Percentiles rank a stretch among this genome's conserved stretches.
Conservation (phyloP, 2,113 vertebrate genomes). For the Myrmecobius fasciatus region DNA sequence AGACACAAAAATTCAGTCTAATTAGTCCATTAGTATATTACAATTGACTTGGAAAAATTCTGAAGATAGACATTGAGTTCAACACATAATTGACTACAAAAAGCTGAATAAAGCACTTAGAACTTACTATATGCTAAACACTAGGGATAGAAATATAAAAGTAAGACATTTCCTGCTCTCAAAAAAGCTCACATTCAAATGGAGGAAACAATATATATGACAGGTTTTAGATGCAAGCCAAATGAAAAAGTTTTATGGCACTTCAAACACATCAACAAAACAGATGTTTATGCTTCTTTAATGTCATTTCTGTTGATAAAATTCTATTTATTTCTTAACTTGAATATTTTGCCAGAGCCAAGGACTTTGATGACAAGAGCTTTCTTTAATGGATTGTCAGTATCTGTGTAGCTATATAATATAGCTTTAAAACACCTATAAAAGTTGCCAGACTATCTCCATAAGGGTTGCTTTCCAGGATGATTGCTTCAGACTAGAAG, state of each 20-base stretch:
- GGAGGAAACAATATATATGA: neutral
- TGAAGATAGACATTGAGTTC: neutral
- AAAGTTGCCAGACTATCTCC: neutral
- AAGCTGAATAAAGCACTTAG: neutral
- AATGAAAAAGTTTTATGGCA: neutral
- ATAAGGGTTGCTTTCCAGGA: neutral
- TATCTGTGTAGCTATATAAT: neutral
- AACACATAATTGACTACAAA: neutral
- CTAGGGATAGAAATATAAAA: neutral
- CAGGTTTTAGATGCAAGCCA: neutral
- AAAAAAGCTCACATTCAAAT: neutral
- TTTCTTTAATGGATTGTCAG: neutral
- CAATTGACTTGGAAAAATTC: neutral
- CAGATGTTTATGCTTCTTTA: neutral
- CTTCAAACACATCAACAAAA: neutral
- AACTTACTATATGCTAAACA: neutral
- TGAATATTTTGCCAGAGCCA: neutral
- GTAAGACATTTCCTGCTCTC: neutral
- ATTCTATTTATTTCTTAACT: neutral
- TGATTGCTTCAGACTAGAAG: neutral
- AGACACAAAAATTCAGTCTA: neutral
- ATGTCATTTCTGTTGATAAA: neutral
- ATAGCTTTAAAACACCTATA: too few relatives aligned
- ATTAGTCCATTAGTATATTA: neutral
- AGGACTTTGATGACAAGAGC: neutral